phyloP scores from a whole-genome alignment of 2,797 vertebrate genomes.

The Lepidocolaptes lacrymiger region DNA sequence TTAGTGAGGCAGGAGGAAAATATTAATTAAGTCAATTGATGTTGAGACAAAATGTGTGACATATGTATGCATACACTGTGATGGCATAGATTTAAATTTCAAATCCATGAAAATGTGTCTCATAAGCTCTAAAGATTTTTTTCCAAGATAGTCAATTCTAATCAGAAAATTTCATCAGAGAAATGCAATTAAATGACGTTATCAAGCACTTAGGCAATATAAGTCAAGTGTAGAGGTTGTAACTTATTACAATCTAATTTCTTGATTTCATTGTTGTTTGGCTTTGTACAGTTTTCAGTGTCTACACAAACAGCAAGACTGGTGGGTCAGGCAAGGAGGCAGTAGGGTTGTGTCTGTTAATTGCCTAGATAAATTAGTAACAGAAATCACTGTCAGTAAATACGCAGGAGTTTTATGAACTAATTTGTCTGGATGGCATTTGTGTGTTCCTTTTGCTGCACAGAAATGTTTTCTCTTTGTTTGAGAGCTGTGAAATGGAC shows the following conservation, averaged over 20 bases:
- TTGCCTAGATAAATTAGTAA: neutral
- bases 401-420: rapidly evolving
- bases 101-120: neutral
- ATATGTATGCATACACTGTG: neutral
- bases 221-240: neutral
- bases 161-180: neutral
- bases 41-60: neutral
- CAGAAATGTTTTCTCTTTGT: neutral
- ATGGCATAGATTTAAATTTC: neutral
- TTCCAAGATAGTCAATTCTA: neutral
- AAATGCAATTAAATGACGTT: slow-evolving; percentile 1
- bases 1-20: neutral
- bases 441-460: neutral
- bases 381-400: neutral
- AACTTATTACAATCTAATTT: neutral
- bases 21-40: neutral
- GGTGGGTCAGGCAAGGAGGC: neutral
- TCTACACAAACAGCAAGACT: neutral
- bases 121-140: neutral
- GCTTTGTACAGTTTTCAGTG: neutral
- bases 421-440: neutral
- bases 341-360: neutral
- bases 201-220: neutral
- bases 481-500: neutral
- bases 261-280: neutral